phyloP scores from a whole-genome alignment of 92 coral and sea anemone genomes.

The Parazoanthus swiftii region DNA sequence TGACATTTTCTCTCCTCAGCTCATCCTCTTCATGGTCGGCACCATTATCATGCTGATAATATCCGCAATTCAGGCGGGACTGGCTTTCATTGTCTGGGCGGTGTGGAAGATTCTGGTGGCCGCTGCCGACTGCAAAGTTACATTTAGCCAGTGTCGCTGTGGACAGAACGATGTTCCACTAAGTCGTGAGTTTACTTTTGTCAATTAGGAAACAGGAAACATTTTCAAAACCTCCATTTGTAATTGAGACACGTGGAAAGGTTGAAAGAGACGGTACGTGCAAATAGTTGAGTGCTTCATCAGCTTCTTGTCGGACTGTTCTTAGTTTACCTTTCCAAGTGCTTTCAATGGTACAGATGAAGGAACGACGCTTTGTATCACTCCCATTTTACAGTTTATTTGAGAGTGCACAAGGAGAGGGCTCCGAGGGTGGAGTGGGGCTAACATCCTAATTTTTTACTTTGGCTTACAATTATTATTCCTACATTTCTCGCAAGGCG shows the following conservation, averaged over 20 bases:
- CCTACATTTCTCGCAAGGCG: too few relatives aligned
- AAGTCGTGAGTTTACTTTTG: background rate
- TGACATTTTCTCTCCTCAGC: conserved; percentile 26
- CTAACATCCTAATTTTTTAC: too few relatives aligned
- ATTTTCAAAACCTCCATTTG: background rate
- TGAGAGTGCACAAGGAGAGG: too few relatives aligned
- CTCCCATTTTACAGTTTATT: too few relatives aligned
- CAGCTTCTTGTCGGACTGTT: too few relatives aligned
- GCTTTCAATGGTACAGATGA: too few relatives aligned
- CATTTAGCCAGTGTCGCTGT: conserved; percentile 1
- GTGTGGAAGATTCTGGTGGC: conserved; percentile 43
- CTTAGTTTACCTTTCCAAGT: too few relatives aligned
- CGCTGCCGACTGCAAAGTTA: conserved; percentile 36
- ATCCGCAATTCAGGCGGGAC: conserved; percentile 48
- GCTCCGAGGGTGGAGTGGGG: too few relatives aligned
- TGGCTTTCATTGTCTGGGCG: conserved; percentile 50
- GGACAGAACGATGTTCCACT: background rate
- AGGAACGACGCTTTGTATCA: too few relatives aligned
- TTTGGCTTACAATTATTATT: too few relatives aligned
- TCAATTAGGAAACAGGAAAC: background rate
- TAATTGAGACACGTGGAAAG: background rate
- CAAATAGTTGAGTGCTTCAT: too few relatives aligned
- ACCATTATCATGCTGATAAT: conserved; percentile 55
- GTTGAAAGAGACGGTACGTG: too few relatives aligned
- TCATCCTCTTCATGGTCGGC: conserved; percentile 56